These are phyloP conservation scores for Papilio glaucus DNA, from an alignment of 1,140 invertebrate genomes.

Conservation along the genomic window DNA sequence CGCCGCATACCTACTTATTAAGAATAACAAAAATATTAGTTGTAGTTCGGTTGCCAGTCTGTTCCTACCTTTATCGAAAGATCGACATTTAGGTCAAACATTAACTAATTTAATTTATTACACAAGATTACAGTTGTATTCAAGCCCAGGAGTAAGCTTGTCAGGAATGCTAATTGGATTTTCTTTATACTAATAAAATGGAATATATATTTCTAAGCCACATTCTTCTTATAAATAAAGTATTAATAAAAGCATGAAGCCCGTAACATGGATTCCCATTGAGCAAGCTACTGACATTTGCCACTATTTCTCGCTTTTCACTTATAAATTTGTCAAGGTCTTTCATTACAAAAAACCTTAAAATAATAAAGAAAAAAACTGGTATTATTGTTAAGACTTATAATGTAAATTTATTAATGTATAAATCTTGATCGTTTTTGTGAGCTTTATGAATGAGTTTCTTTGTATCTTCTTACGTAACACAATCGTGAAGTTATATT, in stretches of 20 bases:
- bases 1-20: too few relatives aligned
- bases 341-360: too few relatives aligned
- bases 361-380: too few relatives aligned
- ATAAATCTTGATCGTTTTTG: not conserved
- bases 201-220: not conserved
- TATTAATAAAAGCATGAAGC: too few relatives aligned
- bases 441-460: not conserved
- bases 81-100: not conserved
- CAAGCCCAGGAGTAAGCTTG: conserved; percentile 1
- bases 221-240: too few relatives aligned
- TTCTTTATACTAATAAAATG: not conserved
- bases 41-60: not conserved
- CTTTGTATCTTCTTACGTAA: conserved; percentile 14
- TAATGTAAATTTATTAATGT: not conserved
- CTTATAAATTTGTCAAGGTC: too few relatives aligned
- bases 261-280: too few relatives aligned
- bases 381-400: too few relatives aligned
- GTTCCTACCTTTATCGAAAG: not conserved
- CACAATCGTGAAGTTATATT: not conserved
- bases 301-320: too few relatives aligned
- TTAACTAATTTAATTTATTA: conserved; percentile 19
- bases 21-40: too few relatives aligned
- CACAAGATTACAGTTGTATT: conserved; percentile 16
- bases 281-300: too few relatives aligned
- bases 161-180: conserved; percentile 4